Percentiles rank a stretch among this genome's conserved stretches.
These are phyloP conservation scores for Corythucha ciliata DNA, from an alignment of 2,888 invertebrate genomes.

Conservation along the genomic window DNA sequence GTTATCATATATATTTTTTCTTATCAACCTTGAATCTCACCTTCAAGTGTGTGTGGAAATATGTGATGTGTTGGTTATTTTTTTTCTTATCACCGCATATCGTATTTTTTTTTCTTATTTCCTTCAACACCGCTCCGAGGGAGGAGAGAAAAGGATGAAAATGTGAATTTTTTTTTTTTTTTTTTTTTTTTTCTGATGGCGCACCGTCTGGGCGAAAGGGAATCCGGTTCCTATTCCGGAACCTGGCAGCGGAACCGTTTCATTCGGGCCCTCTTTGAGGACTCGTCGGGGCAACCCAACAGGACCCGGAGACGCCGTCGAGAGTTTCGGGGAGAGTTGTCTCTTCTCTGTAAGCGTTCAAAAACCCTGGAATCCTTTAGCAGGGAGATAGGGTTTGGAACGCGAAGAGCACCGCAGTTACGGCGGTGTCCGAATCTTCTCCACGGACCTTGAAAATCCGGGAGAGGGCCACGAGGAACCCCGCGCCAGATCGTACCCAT, in stretches of 20 bases:
- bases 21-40: no score
- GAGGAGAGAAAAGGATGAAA: no score
- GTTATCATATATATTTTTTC: not conserved
- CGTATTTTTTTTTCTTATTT: no score
- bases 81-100: no score
- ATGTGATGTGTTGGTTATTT: no score
- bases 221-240: slow-evolving; percentile 52
- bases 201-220: slow-evolving; percentile 45
- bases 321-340: slow-evolving; percentile 37
- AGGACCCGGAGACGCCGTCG: slow-evolving; percentile 50
- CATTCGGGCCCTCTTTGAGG: slow-evolving; percentile 41
- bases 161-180: no score
- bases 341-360: slow-evolving; percentile 37
- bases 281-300: slow-evolving; percentile 46
- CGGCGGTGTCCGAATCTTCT: slow-evolving; percentile 44
- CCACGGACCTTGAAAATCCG: slow-evolving; percentile 42
- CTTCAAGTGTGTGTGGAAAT: no score
- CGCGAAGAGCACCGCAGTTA: slow-evolving; percentile 43
- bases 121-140: no score
- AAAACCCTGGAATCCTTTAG: slow-evolving; percentile 38
- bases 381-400: slow-evolving; percentile 37
- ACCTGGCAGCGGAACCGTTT: slow-evolving; percentile 48
- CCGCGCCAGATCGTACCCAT: slow-evolving; percentile 54
- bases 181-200: no score
- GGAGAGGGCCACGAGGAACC: slow-evolving; percentile 41